phyloP scores from a whole-genome alignment of 2,113 vertebrate genomes.

The Motacilla alba region DNA sequence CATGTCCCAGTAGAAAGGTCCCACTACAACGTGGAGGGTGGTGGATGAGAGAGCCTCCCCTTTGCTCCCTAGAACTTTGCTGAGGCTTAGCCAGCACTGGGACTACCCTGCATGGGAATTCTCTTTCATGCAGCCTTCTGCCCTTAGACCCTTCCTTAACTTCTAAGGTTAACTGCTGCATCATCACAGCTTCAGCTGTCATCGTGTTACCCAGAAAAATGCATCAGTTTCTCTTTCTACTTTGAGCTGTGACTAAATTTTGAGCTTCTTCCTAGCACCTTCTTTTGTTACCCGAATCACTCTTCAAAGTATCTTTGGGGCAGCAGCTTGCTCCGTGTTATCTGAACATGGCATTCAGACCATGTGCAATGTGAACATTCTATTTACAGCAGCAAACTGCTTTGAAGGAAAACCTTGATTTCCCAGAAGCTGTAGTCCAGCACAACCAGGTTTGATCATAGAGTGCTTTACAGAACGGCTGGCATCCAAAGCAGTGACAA shows the following conservation, averaged over 20 bases:
- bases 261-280: not conserved
- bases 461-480: not conserved
- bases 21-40: not conserved
- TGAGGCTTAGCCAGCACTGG: not conserved
- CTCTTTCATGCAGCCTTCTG: not conserved
- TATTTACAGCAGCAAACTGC: not conserved
- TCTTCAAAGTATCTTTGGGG: not conserved
- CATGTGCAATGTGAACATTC: fast-evolving
- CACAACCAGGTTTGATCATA: not conserved
- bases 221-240: not conserved
- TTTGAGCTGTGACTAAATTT: not conserved
- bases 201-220: not conserved
- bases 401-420: not conserved
- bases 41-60: not conserved
- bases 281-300: not conserved
- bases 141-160: not conserved
- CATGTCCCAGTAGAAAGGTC: not conserved
- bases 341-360: not conserved
- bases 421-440: not conserved
- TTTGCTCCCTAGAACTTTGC: not conserved
- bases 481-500: not conserved
- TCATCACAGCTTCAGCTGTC: not conserved
- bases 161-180: not conserved
- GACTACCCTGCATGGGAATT: not conserved
- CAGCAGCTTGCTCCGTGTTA: not conserved